Base-by-base conservation (phyloP, 2,113 vertebrate species). In the Penelope pileata region DNA sequence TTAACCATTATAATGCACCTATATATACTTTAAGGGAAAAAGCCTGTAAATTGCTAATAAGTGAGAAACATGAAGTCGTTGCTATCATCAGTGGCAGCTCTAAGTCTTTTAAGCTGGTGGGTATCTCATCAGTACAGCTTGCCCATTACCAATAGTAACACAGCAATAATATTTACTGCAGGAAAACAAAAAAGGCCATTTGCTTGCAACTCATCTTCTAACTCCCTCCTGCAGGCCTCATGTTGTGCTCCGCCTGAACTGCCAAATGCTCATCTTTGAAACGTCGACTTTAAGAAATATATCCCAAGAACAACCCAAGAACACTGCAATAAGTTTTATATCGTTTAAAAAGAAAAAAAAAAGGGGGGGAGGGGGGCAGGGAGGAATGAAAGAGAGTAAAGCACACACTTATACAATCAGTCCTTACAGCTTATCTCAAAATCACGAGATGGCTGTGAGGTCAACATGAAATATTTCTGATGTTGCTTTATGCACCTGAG, bases 361-460 rank as follows among this genome's bases (percentile, higher is more conserved):
- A 66, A 38, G 0, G 1, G 6, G 13, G 10, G 16, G 38, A 66
- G n/a, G 0, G 1, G 6, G 13, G 10, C 18, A 36, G 10, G 36
- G 8, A 72, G 34, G 34, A 23, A 60, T 32, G 29, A 32, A 38
- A 63, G 36, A 16, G 26, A 5, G 18, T 8, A 7, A 77, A 77
- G 34, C 24, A 47, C 34, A 67, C 3, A 45, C 36, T 38, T 56
- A 38, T 5, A 47, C 10, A 53, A 24, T 34, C 40, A 40, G 7
- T 17, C 12, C 40, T 38, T 53, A 38, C 10, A 38, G 47, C 16
- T 67, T 36, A 16, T 32, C 42, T 78, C 27, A 27, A 67, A 53
- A 56, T n/a, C 40, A 45, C 36, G 83, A 78, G 29, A n/a, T 30
- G 40, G 30, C 30, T 23, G 63, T 22, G 29, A 27, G 14, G 42